Conservation (phyloP, 2,797 vertebrate species). For the Poecilia velifera region DNA sequence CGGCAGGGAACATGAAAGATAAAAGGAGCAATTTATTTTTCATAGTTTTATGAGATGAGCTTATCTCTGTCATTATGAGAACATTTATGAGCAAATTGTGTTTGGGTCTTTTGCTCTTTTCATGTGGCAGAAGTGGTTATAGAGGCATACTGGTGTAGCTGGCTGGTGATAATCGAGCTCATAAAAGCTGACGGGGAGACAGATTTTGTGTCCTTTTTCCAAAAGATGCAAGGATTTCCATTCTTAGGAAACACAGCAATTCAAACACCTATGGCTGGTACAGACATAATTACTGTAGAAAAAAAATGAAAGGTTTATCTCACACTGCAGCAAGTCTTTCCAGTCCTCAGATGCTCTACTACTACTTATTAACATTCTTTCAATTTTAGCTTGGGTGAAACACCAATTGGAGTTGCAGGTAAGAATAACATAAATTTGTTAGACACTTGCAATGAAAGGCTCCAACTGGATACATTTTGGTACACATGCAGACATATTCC, state of each 20-base stretch:
- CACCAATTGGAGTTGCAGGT: background rate
- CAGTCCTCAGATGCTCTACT: background rate
- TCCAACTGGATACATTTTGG: background rate
- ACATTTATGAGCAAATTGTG: slow-evolving; percentile 41
- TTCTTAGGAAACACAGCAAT: slow-evolving; percentile 15
- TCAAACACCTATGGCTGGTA: slow-evolving; percentile 24
- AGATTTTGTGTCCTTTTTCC: slow-evolving; percentile 32
- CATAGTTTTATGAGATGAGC: slow-evolving; percentile 70
- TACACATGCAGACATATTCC: background rate
- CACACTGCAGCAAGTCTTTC: background rate
- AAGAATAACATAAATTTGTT: background rate
- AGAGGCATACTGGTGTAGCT: slow-evolving; percentile 54
- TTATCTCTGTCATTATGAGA: slow-evolving; percentile 61
- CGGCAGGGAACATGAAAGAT: slow-evolving; percentile 65
- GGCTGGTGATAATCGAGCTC: slow-evolving; percentile 58
- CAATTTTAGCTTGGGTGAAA: background rate
- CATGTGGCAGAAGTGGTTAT: slow-evolving; percentile 36
- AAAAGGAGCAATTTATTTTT: slow-evolving; percentile 71
- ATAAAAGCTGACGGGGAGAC: slow-evolving; percentile 64
- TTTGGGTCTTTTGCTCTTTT: slow-evolving; percentile 38
- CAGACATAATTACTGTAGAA: slow-evolving; percentile 16
- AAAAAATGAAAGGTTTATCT: background rate
- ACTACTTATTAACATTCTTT: background rate
- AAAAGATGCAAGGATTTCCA: slow-evolving; percentile 36
- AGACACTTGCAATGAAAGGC: background rate